Evolutionary conservation across 2,888 invertebrate species (phyloP), one percentile per base, ranked within the genome.

Genomic region (Alentia gelatinosa): DNA sequence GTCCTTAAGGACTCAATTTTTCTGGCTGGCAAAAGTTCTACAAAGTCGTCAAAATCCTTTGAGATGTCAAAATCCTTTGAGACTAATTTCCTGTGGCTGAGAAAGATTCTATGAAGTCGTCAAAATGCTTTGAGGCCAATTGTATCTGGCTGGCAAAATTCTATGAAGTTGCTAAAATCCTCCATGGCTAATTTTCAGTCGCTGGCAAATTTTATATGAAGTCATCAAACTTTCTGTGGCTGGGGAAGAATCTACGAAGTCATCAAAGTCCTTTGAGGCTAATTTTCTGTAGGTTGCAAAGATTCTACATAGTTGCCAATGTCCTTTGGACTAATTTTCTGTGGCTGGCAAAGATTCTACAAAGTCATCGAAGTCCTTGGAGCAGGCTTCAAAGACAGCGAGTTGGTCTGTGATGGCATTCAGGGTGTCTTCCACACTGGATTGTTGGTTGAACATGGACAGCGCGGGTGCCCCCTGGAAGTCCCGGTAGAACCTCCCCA

Each of bases 401-500:
- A 98, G 96, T 95, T 98, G 98, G 92, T 97, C 97, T 0, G 97
- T 97, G 50, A 98, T 96, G 39, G 97, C 97, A 89, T 97, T 97
- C 0, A 97, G 96, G 7, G 95, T 94, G 33, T 95, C 94, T n/a
- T 94, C 90, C 5, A 94, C 91, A 39, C 93, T 94, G 5, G 94
- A 92, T 47, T 95, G 94, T 15, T 94, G 94, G 50, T 94, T 96
- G 93, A 97, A 97, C 74, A 97, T 97, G 91, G 96, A 96, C 37
- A 97, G 95, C 42, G 96, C 96, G 1, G 97, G 97, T 9, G 98
- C 98, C 93, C 97, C 97, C 95, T 98, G 97, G 96, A 98, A 98
- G 94, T 98, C 98, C 47, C 97, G 97, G 96, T 98, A 98, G 96
- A 98, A 98, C 92, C 97, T 97, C 0, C 98, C 98, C 92, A 98